Percentiles rank a stretch among this genome's conserved stretches.
phyloP scores from a whole-genome alignment of 2,113 vertebrate genomes.

The Megaceryle torquata region DNA sequence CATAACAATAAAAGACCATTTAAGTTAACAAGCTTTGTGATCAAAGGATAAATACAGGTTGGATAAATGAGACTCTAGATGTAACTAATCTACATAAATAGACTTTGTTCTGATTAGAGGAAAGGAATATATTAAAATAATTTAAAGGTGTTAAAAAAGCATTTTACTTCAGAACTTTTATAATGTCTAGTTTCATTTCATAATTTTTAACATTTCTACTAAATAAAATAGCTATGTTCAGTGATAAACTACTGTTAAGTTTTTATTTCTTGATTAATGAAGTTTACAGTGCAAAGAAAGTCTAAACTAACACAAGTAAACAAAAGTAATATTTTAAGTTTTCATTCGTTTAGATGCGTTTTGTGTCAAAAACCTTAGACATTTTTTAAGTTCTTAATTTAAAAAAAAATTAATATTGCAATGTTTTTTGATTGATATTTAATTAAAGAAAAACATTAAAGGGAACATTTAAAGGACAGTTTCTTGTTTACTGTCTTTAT shows the following conservation, averaged over 20 bases:
- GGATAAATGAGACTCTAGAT: conserved; percentile 74
- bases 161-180: conserved; percentile 47
- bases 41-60: conserved; percentile 81
- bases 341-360: not conserved
- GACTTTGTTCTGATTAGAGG: conserved; percentile 70
- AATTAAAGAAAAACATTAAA: conserved; percentile 74
- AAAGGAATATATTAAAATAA: conserved; percentile 74
- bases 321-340: conserved; percentile 20
- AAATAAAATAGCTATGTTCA: not conserved
- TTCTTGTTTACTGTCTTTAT: conserved; percentile 77
- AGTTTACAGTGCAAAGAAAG: conserved; percentile 2
- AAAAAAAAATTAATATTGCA: not conserved
- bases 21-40: conserved; percentile 81
- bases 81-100: conserved; percentile 78
- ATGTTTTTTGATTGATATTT: conserved; percentile 72
- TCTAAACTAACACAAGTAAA: conserved; percentile 12
- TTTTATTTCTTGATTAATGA: not conserved
- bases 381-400: conserved; percentile 44
- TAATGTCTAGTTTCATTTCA: not conserved
- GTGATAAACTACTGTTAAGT: not conserved
- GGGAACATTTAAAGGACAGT: conserved; percentile 66
- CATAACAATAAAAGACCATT: conserved; percentile 80
- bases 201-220: conserved; percentile 36
- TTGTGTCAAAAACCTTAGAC: conserved; percentile 14
- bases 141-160: conserved; percentile 39